Percentiles rank a stretch among this genome's conserved stretches.
These are phyloP conservation scores for Stenoptilia bipunctidactyla DNA, from an alignment of 2,888 invertebrate species.

Conservation along the genomic window DNA sequence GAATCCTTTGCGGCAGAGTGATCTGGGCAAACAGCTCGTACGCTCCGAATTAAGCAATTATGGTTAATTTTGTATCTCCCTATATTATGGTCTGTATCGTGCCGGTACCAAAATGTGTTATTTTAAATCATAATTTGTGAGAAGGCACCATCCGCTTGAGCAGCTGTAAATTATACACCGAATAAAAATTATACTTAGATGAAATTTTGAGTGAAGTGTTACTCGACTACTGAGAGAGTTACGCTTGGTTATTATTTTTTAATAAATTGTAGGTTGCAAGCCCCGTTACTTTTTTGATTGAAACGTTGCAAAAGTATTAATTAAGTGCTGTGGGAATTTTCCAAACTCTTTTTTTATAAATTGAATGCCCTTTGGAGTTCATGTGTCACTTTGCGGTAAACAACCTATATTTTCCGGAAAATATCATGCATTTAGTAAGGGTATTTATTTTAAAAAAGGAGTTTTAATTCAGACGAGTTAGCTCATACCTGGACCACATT, in stretches of 20 bases:
- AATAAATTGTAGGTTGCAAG: neutral
- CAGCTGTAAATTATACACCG: slow-evolving; percentile 61
- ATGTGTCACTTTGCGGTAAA: no score
- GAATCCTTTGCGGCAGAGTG: slow-evolving; percentile 35
- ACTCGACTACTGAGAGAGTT: neutral
- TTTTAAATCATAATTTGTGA: slow-evolving; percentile 69
- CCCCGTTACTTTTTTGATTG: neutral
- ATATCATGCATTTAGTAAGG: no score
- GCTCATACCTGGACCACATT: no score
- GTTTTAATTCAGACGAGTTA: no score
- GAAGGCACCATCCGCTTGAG: slow-evolving; percentile 58
- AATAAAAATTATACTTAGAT: neutral
- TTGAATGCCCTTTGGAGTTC: no score
- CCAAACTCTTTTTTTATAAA: no score
- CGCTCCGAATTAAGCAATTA: slow-evolving; percentile 69
- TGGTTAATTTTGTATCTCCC: slow-evolving; percentile 67
- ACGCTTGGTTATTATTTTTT: neutral
- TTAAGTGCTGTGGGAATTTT: no score
- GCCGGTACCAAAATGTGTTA: slow-evolving; percentile 60
- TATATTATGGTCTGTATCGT: slow-evolving; percentile 52
- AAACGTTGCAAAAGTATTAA: no score
- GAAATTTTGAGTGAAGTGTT: slow-evolving; percentile 2
- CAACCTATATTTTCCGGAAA: no score
- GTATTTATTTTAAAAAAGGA: no score
- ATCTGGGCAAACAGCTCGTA: slow-evolving; percentile 47